These are phyloP conservation scores for Reinhardtius hippoglossoides DNA, from an alignment of 2,113 vertebrate genomes.

Conservation along the genomic window DNA sequence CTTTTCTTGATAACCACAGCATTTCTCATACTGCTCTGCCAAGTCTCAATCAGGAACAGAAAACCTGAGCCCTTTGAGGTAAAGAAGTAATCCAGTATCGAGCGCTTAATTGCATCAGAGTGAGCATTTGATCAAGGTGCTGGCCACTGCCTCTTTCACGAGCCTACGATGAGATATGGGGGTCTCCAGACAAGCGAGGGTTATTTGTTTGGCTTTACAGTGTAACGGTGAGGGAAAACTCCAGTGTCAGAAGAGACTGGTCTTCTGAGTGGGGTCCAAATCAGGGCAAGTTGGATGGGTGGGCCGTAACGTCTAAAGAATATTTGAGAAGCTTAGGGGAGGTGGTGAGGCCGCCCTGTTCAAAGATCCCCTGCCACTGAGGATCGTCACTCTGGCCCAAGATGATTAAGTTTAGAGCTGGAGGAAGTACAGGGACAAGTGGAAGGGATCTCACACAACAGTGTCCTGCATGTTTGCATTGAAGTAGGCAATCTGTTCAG, in stretches of 20 bases:
- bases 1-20: too few relatives aligned
- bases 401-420: neutral
- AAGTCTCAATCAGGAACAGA: too few relatives aligned
- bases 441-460: neutral
- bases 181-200: neutral
- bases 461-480: neutral
- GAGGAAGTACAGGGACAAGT: neutral
- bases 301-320: neutral
- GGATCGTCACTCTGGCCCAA: neutral
- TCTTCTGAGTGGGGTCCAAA: neutral
- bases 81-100: too few relatives aligned
- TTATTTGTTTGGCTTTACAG: too few relatives aligned
- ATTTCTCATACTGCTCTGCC: too few relatives aligned
- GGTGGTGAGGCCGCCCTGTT: too few relatives aligned
- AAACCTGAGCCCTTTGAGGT: too few relatives aligned
- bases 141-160: too few relatives aligned
- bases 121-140: too few relatives aligned
- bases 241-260: neutral
- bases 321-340: too few relatives aligned
- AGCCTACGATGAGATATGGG: too few relatives aligned
- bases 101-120: too few relatives aligned
- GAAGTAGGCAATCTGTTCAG: neutral
- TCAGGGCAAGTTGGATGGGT: neutral
- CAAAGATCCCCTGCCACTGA: neutral
- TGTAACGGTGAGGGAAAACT: neutral